A percentile compares a stretch with the other conserved stretches of the same genome.
These are phyloP conservation scores for Gavialis gangeticus DNA, from an alignment of 2,113 vertebrate genomes.

Conservation along the genomic window DNA sequence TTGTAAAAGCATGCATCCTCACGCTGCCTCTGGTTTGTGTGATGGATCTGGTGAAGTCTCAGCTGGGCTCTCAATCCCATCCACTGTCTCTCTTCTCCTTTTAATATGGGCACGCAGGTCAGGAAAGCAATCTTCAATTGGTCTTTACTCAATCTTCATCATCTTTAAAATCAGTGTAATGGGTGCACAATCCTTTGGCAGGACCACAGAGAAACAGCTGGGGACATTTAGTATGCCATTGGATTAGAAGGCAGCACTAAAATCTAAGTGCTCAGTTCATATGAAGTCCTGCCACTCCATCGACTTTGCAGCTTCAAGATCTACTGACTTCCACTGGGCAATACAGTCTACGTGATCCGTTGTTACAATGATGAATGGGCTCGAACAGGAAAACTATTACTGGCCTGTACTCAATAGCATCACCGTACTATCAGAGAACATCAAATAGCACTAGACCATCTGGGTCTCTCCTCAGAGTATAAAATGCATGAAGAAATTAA, in stretches of 20 bases:
- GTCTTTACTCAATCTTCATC: neutral
- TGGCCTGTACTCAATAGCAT: neutral
- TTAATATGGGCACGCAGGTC: neutral
- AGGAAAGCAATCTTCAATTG: neutral
- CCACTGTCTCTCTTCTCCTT: neutral
- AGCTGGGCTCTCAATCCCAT: neutral
- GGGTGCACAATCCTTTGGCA: slow-evolving; percentile 21
- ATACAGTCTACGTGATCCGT: neutral
- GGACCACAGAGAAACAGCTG: neutral
- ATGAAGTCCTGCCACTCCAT: neutral
- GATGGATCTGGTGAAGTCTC: neutral
- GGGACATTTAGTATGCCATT: neutral
- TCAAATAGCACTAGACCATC: neutral
- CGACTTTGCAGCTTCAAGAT: neutral
- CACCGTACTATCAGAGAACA: neutral
- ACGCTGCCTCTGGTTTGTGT: neutral
- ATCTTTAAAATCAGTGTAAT: slow-evolving; percentile 17
- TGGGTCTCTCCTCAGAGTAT: neutral
- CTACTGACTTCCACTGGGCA: neutral
- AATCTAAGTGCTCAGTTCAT: neutral
- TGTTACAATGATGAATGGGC: neutral
- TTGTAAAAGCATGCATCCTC: neutral
- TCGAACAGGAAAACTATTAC: neutral
- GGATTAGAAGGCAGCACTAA: neutral
- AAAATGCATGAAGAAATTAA: neutral